A percentile compares a stretch with the other conserved stretches of the same genome.
These are phyloP conservation scores for Drosophila tristis DNA, from an alignment of 1,140 invertebrate species.

Conservation along the genomic window DNA sequence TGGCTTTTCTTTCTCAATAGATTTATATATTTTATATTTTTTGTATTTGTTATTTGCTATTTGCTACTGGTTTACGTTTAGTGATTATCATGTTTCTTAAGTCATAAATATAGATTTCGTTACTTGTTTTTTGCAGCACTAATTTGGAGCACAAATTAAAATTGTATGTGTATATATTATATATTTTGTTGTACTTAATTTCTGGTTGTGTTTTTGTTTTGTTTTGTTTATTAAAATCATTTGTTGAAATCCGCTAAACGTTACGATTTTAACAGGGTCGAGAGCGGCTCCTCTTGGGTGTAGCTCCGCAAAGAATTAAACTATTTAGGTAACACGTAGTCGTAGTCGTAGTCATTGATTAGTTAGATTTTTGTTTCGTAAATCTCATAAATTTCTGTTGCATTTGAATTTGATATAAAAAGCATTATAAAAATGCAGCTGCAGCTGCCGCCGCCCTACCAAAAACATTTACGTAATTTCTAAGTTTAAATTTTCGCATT, in stretches of 20 bases:
- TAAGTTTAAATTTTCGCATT: conserved; percentile 7
- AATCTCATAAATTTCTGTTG: conserved; percentile 49
- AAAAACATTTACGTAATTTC: no score
- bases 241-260: conserved; percentile 34
- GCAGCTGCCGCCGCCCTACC: conserved; percentile 5
- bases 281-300: not conserved
- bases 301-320: conserved; percentile 44
- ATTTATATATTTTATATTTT: conserved; percentile 16
- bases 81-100: conserved; percentile 57
- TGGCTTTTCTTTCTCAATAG: conserved; percentile 41
- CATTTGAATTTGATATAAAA: conserved; percentile 52
- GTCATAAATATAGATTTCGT: no score
- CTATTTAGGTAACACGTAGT: conserved; percentile 73
- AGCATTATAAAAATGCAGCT: conserved; percentile 58
- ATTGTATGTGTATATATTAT: not conserved
- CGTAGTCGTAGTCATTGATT: conserved; percentile 59
- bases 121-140: conserved; percentile 42
- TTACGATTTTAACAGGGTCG: not conserved
- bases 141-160: conserved; percentile 45
- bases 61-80: conserved; percentile 10
- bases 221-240: conserved; percentile 31
- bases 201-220: not conserved
- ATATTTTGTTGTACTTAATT: conserved; percentile 30
- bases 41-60: conserved; percentile 2
- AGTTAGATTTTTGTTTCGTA: conserved; percentile 30